Base-by-base conservation (phyloP, 2,113 vertebrate species). In the Rhinoptilus africanus region DNA sequence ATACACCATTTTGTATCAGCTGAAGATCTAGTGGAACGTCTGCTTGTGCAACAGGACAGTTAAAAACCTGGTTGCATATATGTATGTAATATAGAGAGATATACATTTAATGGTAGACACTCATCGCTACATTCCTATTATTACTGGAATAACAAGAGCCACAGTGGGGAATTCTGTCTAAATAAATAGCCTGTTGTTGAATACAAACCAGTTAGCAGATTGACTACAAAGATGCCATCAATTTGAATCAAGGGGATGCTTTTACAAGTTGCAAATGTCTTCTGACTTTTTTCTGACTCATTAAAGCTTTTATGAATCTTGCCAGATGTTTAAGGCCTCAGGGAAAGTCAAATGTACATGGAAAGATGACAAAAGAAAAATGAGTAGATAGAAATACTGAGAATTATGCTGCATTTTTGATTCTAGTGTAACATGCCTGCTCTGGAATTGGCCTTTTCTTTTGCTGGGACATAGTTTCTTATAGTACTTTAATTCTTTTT, bases 211-310 rank as follows among this genome's bases (percentile, higher is more conserved):
- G 90, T 96, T 85, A 97, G 60, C 62, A 90, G 87, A 95, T 18
- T 97, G 85, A 91, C 72, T 96, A 89, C 64, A 91, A 96, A 95
- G 80, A 95, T 87, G 71, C 68, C 27, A 75, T 94, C 76, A 64
- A 51, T 97, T 96, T 96, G 69, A 96, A 92, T 89, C 56, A 97
- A 77, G 43, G 74, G 63, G 86, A 93, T 83, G 89, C 56, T 95
- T 97, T 96, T 97, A 95, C 37, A 96, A 96, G 63, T 94, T 96
- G 60, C 54, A 97, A 97, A 97, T 96, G 57, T 95, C 95, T 93
- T 96, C 57, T 96, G 89, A 96, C 59, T 96, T 95, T 66, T 94
- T 96, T 97, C 62, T 88, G 59, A 96, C 62, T 97, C 95, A 90
- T 95, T 96, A 94, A 96, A 96, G 50, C 57, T 95, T 97, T 92